phyloP scores from a whole-genome alignment of 1,140 invertebrate genomes.

The Chelonus insularis region DNA sequence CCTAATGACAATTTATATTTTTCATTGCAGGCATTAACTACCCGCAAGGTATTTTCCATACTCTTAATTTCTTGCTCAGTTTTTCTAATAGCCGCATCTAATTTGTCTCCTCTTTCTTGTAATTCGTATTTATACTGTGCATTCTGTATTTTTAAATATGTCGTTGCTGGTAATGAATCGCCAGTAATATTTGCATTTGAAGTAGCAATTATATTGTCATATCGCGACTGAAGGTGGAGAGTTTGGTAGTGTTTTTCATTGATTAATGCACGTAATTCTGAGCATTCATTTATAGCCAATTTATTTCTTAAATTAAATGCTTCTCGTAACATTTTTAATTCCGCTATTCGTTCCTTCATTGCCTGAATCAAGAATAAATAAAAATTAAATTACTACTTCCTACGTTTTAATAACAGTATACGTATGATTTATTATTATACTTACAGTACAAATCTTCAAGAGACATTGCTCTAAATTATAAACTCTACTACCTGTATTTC shows the following conservation, averaged over 20 bases:
- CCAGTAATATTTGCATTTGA: conserved; percentile 60
- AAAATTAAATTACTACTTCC: conserved; percentile 1
- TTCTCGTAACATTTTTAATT: conserved; percentile 65
- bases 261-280: conserved; percentile 62
- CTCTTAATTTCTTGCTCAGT: conserved; percentile 73
- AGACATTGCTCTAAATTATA: conserved; percentile 65
- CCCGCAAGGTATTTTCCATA: conserved; percentile 73
- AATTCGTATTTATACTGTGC: conserved; percentile 71
- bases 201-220: conserved; percentile 40
- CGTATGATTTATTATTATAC: conserved; percentile 23
- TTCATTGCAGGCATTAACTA: conserved; percentile 69
- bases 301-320: conserved; percentile 64
- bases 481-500: conserved; percentile 62
- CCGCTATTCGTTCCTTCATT: conserved; percentile 66
- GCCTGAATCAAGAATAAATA: conserved; percentile 50
- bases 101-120: conserved; percentile 69
- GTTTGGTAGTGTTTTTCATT: conserved; percentile 63
- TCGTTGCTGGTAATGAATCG: conserved; percentile 62
- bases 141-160: conserved; percentile 70
- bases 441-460: conserved; percentile 62
- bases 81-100: conserved; percentile 69
- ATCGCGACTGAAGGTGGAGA: conserved; percentile 64
- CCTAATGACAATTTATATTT: conserved; percentile 64
- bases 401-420: conserved; percentile 10
- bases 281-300: conserved; percentile 62